phyloP scores from a whole-genome alignment of 2,888 invertebrate species.

The Nasonovia ribisnigri region DNA sequence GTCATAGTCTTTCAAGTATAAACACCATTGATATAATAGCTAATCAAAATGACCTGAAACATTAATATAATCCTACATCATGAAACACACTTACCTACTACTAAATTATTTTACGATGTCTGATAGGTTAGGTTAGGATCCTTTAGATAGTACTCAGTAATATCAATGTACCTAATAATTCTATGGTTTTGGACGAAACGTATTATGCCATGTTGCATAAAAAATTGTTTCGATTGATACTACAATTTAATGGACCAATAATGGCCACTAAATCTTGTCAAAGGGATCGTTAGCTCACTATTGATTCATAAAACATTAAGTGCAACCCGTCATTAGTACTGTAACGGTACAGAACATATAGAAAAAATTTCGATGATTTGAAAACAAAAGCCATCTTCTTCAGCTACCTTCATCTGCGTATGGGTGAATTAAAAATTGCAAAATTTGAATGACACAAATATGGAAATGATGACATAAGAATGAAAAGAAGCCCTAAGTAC shows the following conservation, averaged over 20 bases:
- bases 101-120: background rate
- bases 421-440: background rate
- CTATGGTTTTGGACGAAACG: background rate
- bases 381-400: background rate
- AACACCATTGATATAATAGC: background rate
- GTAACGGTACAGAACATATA: background rate
- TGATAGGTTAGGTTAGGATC: too few relatives aligned
- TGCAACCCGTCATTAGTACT: background rate
- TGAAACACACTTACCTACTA: background rate
- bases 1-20: background rate
- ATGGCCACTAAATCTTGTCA: too few relatives aligned
- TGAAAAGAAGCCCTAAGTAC: background rate
- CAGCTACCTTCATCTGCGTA: background rate
- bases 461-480: background rate
- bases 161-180: too few relatives aligned
- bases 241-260: too few relatives aligned
- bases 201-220: background rate
- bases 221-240: too few relatives aligned
- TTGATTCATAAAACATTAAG: too few relatives aligned
- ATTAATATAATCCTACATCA: background rate
- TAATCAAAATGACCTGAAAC: background rate
- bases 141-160: too few relatives aligned
- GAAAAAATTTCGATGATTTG: background rate
- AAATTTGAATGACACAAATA: background rate
- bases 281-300: too few relatives aligned